These are phyloP conservation scores for Rhipidura dahli DNA, from an alignment of 2,113 vertebrate genomes.

Conservation along the genomic window DNA sequence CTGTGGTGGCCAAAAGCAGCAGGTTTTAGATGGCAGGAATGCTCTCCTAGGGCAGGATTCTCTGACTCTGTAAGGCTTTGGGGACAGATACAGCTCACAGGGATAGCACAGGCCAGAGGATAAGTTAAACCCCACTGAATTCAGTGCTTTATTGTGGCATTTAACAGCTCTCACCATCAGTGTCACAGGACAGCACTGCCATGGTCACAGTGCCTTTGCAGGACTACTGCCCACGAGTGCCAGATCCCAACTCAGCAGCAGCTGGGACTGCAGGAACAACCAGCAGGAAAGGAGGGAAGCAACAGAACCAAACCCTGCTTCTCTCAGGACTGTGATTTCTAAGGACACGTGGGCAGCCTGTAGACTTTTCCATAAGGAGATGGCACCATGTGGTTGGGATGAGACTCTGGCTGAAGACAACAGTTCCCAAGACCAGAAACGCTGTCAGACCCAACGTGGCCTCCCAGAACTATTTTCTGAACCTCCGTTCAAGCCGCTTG, in stretches of 20 bases:
- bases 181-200: not conserved
- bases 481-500: constrained; percentile 7
- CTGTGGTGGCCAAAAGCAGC: not conserved
- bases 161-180: not conserved
- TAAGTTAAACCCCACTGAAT: not conserved
- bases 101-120: not conserved
- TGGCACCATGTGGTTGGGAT: not conserved
- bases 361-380: not conserved
- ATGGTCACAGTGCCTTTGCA: rapidly evolving
- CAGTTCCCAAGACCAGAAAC: not conserved
- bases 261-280: not conserved
- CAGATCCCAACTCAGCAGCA: not conserved
- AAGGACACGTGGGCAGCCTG: not conserved
- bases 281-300: not conserved
- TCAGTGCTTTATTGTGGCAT: not conserved
- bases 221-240: not conserved
- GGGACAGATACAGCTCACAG: not conserved
- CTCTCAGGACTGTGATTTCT: not conserved
- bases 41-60: not conserved
- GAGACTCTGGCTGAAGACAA: not conserved
- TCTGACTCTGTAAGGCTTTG: not conserved
- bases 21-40: not conserved
- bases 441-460: not conserved
- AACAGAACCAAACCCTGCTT: not conserved
- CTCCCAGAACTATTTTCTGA: constrained; percentile 2